A percentile compares a stretch with the other conserved stretches of the same genome.
These are phyloP conservation scores for Myopa testacea DNA, from an alignment of 2,888 invertebrate genomes.

Conservation along the genomic window DNA sequence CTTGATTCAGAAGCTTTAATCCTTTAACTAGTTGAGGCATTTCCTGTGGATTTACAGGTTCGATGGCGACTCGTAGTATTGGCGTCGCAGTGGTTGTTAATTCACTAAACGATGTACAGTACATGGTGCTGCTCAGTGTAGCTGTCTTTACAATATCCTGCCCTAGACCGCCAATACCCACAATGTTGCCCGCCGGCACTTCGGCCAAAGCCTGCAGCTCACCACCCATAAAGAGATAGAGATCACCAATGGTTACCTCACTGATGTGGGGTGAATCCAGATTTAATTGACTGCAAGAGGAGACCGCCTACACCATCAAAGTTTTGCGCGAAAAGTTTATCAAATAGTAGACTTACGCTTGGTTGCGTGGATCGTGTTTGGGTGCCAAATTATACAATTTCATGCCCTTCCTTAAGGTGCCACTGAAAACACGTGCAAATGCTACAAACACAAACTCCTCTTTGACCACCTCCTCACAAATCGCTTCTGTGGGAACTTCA, in stretches of 20 bases:
- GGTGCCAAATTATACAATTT: conserved; percentile 87
- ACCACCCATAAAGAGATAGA: conserved; percentile 94
- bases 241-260: conserved; percentile 73
- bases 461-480: conserved; percentile 50
- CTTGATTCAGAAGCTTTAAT: conserved; percentile 88
- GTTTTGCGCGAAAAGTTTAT: background rate
- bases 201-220: conserved; percentile 84
- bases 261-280: conserved; percentile 64
- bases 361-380: conserved; percentile 83
- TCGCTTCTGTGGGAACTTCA: background rate
- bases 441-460: conserved; percentile 81
- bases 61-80: conserved; percentile 93
- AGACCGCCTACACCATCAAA: background rate
- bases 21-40: conserved; percentile 80
- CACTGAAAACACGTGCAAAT: conserved; percentile 93
- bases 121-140: conserved; percentile 83
- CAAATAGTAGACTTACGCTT: conserved; percentile 52
- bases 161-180: conserved; percentile 89
- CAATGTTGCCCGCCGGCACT: conserved; percentile 90
- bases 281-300: conserved; percentile 43
- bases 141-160: conserved; percentile 89
- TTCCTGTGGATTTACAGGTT: conserved; percentile 85
- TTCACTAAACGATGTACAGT: conserved; percentile 90
- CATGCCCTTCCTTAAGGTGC: conserved; percentile 80
- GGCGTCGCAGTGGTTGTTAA: conserved; percentile 82